Conservation (phyloP, 2,888 invertebrate genomes). For the Antitype chi region DNA sequence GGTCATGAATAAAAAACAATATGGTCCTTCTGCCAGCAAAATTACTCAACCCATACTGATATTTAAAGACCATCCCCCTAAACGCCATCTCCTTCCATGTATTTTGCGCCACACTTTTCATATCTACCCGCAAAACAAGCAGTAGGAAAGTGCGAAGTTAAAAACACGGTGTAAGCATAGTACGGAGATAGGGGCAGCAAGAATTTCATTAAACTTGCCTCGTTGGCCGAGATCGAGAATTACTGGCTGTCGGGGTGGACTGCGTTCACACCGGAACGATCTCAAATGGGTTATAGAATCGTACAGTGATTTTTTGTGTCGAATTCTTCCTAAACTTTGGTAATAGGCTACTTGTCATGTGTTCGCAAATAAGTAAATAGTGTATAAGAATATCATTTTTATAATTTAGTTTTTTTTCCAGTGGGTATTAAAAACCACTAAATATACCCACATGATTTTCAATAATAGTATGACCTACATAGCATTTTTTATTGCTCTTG, state of each 20-base stretch:
- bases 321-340: background rate
- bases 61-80: conserved; percentile 15
- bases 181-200: conserved; percentile 72
- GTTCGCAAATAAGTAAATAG: background rate
- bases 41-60: background rate
- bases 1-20: background rate
- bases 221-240: conserved; percentile 80
- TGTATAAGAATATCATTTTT: background rate
- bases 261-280: conserved; percentile 69
- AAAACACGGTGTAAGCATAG: conserved; percentile 68
- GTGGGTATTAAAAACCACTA: background rate
- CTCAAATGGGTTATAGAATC: conserved; percentile 11
- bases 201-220: conserved; percentile 86
- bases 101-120: conserved; percentile 52
- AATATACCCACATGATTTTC: background rate
- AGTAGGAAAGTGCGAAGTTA: conserved; percentile 61
- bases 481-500: background rate
- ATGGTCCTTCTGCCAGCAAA: background rate
- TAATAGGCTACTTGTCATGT: background rate
- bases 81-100: conserved; percentile 9
- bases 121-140: conserved; percentile 58
- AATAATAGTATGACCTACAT: background rate
- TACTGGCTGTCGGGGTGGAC: conserved; percentile 71
- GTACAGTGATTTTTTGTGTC: background rate
- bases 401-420: background rate